Conservation (phyloP, 1,140 invertebrate species). For the Wasmannia auropunctata region DNA sequence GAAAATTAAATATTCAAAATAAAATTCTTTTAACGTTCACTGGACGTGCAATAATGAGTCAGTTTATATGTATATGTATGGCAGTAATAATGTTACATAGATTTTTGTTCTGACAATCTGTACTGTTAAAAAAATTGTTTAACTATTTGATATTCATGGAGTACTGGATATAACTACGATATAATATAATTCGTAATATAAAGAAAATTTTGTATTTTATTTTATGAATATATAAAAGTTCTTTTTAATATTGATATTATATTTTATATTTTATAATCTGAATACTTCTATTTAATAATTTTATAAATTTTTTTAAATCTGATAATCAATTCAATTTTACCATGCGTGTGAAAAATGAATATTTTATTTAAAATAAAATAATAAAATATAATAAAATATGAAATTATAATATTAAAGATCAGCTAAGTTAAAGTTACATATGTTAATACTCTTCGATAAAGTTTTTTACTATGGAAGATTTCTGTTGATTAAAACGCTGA, state of each 20-base stretch:
- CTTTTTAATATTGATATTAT: not conserved
- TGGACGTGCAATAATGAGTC: not conserved
- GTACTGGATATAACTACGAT: not conserved
- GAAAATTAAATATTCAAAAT: slow-evolving; percentile 41
- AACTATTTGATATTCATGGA: not conserved
- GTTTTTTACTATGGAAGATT: not conserved
- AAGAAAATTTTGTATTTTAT: not conserved
- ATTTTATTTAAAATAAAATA: slow-evolving; percentile 14
- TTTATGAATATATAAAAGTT: not conserved
- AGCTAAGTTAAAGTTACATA: no score
- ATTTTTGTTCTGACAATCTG: not conserved
- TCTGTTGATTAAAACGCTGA: not conserved
- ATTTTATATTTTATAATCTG: not conserved
- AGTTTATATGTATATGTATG: not conserved
- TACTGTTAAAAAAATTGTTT: not conserved
- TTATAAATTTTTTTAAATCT: not conserved
- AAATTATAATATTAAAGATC: not conserved
- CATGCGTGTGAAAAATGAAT: not conserved
- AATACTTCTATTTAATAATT: no score
- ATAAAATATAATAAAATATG: not conserved
- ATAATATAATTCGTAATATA: not conserved
- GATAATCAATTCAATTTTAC: not conserved
- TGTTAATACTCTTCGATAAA: not conserved
- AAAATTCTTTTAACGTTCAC: slow-evolving; percentile 40
- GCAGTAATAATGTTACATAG: not conserved